phyloP scores from a whole-genome alignment of 2,113 vertebrate species.

The Cebidichthys violaceus region DNA sequence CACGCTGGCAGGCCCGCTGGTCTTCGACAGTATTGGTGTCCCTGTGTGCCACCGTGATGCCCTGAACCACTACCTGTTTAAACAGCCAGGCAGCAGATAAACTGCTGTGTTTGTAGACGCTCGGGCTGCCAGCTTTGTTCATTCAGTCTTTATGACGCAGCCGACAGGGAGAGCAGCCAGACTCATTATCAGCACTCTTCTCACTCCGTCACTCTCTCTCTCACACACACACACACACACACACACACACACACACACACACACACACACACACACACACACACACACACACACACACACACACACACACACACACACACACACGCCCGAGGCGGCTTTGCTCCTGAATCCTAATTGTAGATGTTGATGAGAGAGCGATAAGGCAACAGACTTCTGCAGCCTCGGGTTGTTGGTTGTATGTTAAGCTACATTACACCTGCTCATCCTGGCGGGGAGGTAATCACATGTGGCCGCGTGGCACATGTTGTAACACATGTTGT shows the following conservation, averaged over 20 bases:
- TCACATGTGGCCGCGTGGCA: conserved; percentile 6
- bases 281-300: too few relatives aligned
- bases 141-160: not conserved
- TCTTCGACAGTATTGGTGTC: not conserved
- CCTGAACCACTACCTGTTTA: conserved; percentile 40
- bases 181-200: conserved; percentile 26
- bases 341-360: conserved; percentile 19
- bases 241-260: conserved; percentile 5
- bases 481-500: too few relatives aligned
- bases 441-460: not conserved
- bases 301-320: too few relatives aligned
- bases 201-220: conserved; percentile 28
- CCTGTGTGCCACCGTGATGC: conserved; percentile 11
- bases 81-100: conserved; percentile 68
- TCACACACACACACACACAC: conserved; percentile 45
- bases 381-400: not conserved
- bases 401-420: too few relatives aligned
- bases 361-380: not conserved
- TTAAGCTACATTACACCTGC: conserved; percentile 12
- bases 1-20: not conserved
- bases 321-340: not conserved
- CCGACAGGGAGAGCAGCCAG: conserved; percentile 11
- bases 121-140: not conserved
- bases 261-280: too few relatives aligned
- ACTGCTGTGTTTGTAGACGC: conserved; percentile 27